Conservation (phyloP, 2,797 vertebrate genomes). For the Malurus leucopterus region DNA sequence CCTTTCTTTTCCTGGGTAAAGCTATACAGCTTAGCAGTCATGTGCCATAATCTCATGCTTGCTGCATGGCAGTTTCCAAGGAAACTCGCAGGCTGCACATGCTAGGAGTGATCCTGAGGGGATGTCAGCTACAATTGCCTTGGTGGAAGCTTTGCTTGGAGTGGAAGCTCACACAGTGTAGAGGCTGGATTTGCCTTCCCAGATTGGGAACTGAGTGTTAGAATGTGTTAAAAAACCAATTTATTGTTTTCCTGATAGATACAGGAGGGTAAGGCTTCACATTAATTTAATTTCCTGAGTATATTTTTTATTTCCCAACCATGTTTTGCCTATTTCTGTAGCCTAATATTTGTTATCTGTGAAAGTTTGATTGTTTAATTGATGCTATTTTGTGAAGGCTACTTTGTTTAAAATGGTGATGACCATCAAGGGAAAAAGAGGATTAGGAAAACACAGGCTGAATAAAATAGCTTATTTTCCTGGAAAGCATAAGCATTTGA, state of each 20-base stretch:
- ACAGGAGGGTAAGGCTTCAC: neutral
- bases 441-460: neutral
- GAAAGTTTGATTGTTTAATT: neutral
- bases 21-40: conserved; percentile 10
- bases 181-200: neutral
- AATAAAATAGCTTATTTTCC: neutral
- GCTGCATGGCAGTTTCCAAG: conserved; percentile 62
- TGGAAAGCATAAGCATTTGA: neutral
- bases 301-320: neutral
- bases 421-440: neutral
- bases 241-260: neutral
- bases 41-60: conserved; percentile 53
- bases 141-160: conserved; percentile 16
- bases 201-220: neutral
- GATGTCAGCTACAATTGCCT: conserved; percentile 11
- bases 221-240: neutral
- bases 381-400: neutral
- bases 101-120: conserved; percentile 47
- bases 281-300: neutral
- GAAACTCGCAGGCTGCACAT: conserved; percentile 51
- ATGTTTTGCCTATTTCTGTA: neutral
- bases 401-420: neutral
- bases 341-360: neutral
- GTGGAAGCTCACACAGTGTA: neutral
- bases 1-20: conserved; percentile 25